phyloP scores from a whole-genome alignment of 2,113 vertebrate genomes.

The Serilophus lunatus region DNA sequence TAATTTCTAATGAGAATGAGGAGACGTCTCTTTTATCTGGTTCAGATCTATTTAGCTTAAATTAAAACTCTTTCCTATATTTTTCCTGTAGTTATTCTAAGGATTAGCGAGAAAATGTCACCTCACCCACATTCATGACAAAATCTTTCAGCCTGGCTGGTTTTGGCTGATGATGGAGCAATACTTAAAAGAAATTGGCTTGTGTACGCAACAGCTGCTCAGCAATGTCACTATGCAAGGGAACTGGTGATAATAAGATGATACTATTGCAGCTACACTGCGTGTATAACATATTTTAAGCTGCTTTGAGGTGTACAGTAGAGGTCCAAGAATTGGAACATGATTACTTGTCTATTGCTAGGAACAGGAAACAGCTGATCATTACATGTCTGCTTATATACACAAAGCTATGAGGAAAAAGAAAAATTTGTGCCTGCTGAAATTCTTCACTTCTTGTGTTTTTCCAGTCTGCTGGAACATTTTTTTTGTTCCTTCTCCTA shows the following conservation, averaged over 20 bases:
- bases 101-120: conserved; percentile 54
- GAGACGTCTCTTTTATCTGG: conserved; percentile 26
- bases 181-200: conserved; percentile 74
- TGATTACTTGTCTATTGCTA: not conserved
- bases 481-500: not conserved
- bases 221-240: conserved; percentile 54
- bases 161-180: conserved; percentile 68
- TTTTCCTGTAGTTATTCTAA: conserved; percentile 51
- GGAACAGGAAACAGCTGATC: not conserved
- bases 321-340: not conserved
- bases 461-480: not conserved
- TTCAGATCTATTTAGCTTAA: conserved; percentile 45
- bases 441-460: not conserved
- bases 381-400: not conserved
- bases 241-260: conserved; percentile 67
- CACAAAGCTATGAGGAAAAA: not conserved
- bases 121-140: conserved; percentile 71
- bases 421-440: not conserved
- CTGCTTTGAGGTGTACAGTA: not conserved
- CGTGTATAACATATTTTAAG: conserved; percentile 41
- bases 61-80: conserved; percentile 47
- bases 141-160: conserved; percentile 52
- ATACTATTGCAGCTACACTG: conserved; percentile 38
- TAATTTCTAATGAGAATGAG: not conserved
- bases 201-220: conserved; percentile 70